Percentiles rank a stretch among this genome's conserved stretches.
These are phyloP conservation scores for Listrodromus nycthemerus DNA, from an alignment of 2,888 invertebrate species.

Conservation along the genomic window DNA sequence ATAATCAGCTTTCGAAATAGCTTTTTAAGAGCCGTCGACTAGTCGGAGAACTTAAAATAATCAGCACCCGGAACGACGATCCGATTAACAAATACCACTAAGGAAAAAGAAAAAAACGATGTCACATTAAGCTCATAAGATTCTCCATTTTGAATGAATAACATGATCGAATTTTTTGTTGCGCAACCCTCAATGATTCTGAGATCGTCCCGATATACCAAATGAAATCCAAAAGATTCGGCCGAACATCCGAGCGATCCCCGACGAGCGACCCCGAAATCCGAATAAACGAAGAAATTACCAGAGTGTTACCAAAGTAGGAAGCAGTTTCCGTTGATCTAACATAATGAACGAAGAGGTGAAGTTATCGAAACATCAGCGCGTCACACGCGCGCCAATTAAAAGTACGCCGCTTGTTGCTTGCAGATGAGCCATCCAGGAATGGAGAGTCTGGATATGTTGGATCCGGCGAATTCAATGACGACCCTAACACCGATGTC, in stretches of 20 bases:
- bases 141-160: neutral
- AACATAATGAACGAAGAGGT: neutral
- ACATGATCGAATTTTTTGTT: neutral
- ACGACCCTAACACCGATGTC: slow-evolving; percentile 96
- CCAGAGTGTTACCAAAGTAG: neutral
- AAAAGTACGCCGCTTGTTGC: slow-evolving; percentile 72
- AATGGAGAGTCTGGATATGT: slow-evolving; percentile 97
- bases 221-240: neutral
- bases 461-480: slow-evolving; percentile 96
- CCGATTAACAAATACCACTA: neutral
- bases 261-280: neutral
- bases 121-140: neutral
- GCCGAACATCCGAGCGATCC: neutral
- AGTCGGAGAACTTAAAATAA: neutral
- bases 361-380: slow-evolving; percentile 39
- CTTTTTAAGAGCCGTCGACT: too few species aligned
- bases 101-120: neutral
- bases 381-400: slow-evolving; percentile 63
- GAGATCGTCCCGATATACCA: neutral
- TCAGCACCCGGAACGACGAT: neutral
- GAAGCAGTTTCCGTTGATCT: neutral
- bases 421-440: slow-evolving; percentile 95
- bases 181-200: too few species aligned
- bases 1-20: too few species aligned
- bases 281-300: neutral